Conservation (phyloP, 1,140 invertebrate genomes). For the Eulimnadia texana region DNA sequence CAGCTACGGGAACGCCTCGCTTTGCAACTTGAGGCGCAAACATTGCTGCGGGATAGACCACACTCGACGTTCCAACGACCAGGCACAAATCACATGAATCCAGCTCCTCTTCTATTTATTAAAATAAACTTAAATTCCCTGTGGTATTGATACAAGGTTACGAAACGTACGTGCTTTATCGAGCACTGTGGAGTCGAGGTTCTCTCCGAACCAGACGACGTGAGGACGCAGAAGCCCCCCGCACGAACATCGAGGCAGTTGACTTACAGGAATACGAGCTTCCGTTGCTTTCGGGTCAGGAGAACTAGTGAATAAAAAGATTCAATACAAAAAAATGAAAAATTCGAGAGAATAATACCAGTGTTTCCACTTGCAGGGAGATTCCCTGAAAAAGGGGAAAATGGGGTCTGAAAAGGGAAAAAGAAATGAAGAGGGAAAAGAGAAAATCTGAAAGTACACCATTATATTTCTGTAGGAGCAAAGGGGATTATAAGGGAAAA, state of each 20-base stretch:
- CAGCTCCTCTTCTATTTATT: conserved; percentile 40
- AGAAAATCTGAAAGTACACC: too few species aligned
- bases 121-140: too few species aligned
- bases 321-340: too few species aligned
- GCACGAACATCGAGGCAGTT: conserved; percentile 60
- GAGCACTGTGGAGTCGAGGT: conserved; percentile 47
- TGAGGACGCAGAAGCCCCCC: conserved; percentile 59
- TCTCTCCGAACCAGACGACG: conserved; percentile 85
- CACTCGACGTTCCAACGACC: conserved; percentile 71
- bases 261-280: conserved; percentile 44
- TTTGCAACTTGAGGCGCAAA: conserved; percentile 65
- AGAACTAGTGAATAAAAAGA: conserved; percentile 29
- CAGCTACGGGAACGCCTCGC: conserved; percentile 64
- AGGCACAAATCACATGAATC: conserved; percentile 64
- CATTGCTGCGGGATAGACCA: conserved; percentile 86
- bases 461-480: background rate
- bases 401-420: too few species aligned
- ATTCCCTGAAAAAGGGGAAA: too few species aligned
- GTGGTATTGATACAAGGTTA: too few species aligned
- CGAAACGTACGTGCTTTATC: conserved; percentile 43
- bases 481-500: conserved; percentile 3
- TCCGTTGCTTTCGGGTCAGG: conserved; percentile 33
- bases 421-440: too few species aligned
- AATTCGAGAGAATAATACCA: too few species aligned
- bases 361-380: too few species aligned